Percentiles rank a stretch among this genome's conserved stretches.
phyloP scores from a whole-genome alignment of 64 coral and sea anemone species.

The Hydrozoanthus tunicans region DNA sequence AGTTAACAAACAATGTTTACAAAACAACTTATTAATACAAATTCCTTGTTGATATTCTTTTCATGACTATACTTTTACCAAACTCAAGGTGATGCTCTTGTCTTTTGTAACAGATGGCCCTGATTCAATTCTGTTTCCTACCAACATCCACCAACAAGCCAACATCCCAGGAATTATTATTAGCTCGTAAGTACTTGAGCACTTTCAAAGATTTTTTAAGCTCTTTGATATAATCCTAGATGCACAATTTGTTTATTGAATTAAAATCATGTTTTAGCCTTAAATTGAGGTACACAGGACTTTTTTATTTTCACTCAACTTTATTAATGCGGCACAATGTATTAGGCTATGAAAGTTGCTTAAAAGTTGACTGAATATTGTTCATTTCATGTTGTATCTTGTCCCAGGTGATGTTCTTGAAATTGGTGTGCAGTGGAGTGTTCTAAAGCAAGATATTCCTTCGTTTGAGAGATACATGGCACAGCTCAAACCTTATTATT shows the following conservation, averaged over 20 bases:
- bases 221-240: not conserved
- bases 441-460: conserved; percentile 91
- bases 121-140: conserved; percentile 90
- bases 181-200: conserved; percentile 83
- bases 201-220: not conserved
- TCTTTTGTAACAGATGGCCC: conserved; percentile 66
- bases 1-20: not conserved
- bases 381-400: not conserved
- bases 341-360: not conserved
- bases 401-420: conserved; percentile 91
- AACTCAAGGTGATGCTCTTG: not conserved
- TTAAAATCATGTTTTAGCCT: not conserved
- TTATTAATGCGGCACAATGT: no score
- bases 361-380: not conserved
- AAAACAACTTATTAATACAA: not conserved
- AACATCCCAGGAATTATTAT: conserved; percentile 74
- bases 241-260: not conserved
- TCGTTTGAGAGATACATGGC: conserved; percentile 99
- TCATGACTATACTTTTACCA: not conserved
- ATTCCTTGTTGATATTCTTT: not conserved
- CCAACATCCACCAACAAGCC: conserved; percentile 81
- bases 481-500: conserved; percentile 93
- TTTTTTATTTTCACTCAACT: not conserved
- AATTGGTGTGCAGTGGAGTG: conserved; percentile 99
- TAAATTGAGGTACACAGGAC: not conserved